Evolutionary conservation across 2,888 invertebrate genomes (phyloP), one percentile per base, ranked within the genome.

Genomic region (Caenorhabditis sulstoni): DNA sequence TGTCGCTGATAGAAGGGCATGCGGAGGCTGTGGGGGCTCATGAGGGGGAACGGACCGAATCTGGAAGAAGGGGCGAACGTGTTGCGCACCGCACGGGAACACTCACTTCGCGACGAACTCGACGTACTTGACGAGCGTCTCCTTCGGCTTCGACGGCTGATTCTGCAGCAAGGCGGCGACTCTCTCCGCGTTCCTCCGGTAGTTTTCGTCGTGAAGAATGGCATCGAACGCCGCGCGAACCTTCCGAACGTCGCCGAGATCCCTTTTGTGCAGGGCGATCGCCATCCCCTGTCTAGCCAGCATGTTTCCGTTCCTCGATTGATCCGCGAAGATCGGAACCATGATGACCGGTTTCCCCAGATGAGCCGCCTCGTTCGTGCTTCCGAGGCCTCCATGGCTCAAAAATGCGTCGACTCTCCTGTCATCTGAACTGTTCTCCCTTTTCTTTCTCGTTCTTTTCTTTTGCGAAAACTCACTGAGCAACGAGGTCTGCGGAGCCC

Each of bases 241-340:
- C 20, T 50, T 68, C 14, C 59, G 35, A 3, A 52, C 29, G 23
- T 77, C 16, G 0, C 52, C 59, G 9, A 81, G 53, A 55, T 81
- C 74, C 12, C 55, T 47, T 47, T 81, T 81, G 18, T 74, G 59
- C 0, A 79, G 45, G 16, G 52, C 64, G 3, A 81, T 59, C 11
- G 73, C 53, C 20, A 65, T 61, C 9, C 55, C 66, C 8, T 68
- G 74, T 8, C 81, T 50, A 2, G 64, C 53, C 16, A 81, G 29
- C 81, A 81, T 81, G n/a, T 68, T 59, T 0, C 68, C 58, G 39
- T 81, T 81, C 9, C 81, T 49, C 9, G 64, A 58, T 64, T 81
- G 81, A 41, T 81, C 81, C 2, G 79, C 81, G 44, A 81, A 79
- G 3, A 81, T 50, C 12, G 81, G 81, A 3, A 67, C 16, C 66